Percentiles rank a stretch among this genome's conserved stretches.
These are phyloP conservation scores for Nasonovia ribisnigri DNA, from an alignment of 2,888 invertebrate species.

Conservation along the genomic window DNA sequence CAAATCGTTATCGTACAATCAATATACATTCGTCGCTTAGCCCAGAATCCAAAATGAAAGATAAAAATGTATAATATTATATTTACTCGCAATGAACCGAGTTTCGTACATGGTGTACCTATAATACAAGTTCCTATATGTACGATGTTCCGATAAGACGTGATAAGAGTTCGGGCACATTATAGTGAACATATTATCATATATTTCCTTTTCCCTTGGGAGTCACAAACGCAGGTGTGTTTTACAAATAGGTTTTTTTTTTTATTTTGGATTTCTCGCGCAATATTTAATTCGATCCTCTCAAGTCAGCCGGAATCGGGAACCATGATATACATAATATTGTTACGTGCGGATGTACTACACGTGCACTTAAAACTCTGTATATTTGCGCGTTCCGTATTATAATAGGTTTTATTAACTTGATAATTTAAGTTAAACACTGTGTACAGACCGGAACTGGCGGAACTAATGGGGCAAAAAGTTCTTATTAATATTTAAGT, in stretches of 20 bases:
- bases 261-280: not conserved
- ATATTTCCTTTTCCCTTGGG: not conserved
- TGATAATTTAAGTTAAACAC: constrained; percentile 38
- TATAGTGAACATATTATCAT: not conserved
- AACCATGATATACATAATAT: not conserved
- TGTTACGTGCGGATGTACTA: not conserved
- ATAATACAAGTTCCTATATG: not conserved
- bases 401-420: constrained; percentile 37
- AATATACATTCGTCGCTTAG: no score
- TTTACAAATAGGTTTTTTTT: not conserved
- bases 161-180: not conserved
- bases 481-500: constrained; percentile 47
- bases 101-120: not conserved
- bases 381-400: not conserved
- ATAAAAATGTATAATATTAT: not conserved
- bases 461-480: constrained; percentile 43
- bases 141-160: not conserved
- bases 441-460: constrained; percentile 21
- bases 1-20: no score
- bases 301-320: not conserved
- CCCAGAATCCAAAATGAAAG: not conserved
- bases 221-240: not conserved
- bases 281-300: not conserved
- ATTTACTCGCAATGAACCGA: not conserved
- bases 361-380: not conserved